A percentile compares a stretch with the other conserved stretches of the same genome.
Evolutionary conservation across 35 echinoderm and acorn worm genomes (phyloP).

Genomic region (Amphiura filiformis): DNA sequence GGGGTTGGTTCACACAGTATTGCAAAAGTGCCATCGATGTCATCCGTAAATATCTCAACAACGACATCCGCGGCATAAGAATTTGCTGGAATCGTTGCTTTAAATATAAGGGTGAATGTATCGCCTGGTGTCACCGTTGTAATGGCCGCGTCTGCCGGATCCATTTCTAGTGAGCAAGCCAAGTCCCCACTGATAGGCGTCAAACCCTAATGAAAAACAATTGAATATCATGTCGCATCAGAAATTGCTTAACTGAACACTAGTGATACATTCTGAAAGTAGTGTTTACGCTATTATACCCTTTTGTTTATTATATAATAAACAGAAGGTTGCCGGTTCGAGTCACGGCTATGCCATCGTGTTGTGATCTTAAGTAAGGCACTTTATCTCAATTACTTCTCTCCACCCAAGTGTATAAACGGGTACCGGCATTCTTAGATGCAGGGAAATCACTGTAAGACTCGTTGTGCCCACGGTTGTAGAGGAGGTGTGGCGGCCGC

Average conservation of each 20-base stretch:
- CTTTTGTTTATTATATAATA: no score
- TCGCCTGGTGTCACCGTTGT: background rate
- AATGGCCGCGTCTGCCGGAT: background rate
- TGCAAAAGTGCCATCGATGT: constrained; percentile 8
- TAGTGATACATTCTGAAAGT: no score
- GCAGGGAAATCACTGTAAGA: no score
- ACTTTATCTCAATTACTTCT: no score
- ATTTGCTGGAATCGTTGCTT: background rate
- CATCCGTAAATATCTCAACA: constrained; percentile 28
- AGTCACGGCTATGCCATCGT: no score
- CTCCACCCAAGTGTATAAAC: no score
- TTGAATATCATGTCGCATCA: background rate
- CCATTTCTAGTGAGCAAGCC: background rate
- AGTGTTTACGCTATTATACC: no score
- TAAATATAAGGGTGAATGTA: background rate
- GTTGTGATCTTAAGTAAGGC: no score
- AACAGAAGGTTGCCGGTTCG: no score
- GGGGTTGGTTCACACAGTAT: background rate
- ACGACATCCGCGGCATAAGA: background rate
- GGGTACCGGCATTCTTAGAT: no score
- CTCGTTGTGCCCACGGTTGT: no score
- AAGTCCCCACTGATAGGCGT: background rate
- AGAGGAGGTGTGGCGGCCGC: no score
- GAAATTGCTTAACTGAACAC: background rate
- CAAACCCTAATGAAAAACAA: background rate